Evolutionary conservation across 2,888 invertebrate genomes (phyloP).

Genomic region (Drosophila ustulata): DNA sequence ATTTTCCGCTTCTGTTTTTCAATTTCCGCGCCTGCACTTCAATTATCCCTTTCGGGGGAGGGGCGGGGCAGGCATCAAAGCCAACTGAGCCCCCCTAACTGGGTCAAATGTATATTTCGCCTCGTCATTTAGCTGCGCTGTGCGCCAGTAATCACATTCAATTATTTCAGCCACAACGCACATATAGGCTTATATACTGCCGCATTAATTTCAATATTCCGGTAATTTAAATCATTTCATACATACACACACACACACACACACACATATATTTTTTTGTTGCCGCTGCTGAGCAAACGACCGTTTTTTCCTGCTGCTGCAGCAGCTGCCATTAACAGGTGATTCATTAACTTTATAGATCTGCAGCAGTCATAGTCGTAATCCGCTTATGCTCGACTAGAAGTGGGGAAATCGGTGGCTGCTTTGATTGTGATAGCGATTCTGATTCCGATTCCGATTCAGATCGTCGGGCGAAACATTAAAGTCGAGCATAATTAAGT

Average conservation of each 20-base stretch:
- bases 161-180: constrained; percentile 63
- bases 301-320: constrained; percentile 20
- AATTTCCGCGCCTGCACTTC: constrained; percentile 75
- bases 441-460: constrained; percentile 19
- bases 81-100: constrained; percentile 57
- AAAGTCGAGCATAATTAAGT: constrained; percentile 75
- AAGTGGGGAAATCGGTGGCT: background rate
- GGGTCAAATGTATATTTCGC: constrained; percentile 69
- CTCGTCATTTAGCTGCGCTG: constrained; percentile 53
- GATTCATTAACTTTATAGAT: constrained; percentile 59
- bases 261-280: constrained; percentile 20
- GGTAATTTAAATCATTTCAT: constrained; percentile 67
- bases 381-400: constrained; percentile 45
- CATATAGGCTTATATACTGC: constrained; percentile 29
- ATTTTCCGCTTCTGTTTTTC: constrained; percentile 65
- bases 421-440: constrained; percentile 8
- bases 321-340: constrained; percentile 47
- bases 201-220: constrained; percentile 70
- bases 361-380: constrained; percentile 31
- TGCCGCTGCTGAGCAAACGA: background rate
- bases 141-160: constrained; percentile 70
- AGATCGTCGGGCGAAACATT: constrained; percentile 57
- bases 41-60: constrained; percentile 55
- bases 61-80: constrained; percentile 37
- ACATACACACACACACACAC: constrained; percentile 11